These are phyloP conservation scores for Mohoua ochrocephala DNA, from an alignment of 2,113 vertebrate species.

Conservation along the genomic window DNA sequence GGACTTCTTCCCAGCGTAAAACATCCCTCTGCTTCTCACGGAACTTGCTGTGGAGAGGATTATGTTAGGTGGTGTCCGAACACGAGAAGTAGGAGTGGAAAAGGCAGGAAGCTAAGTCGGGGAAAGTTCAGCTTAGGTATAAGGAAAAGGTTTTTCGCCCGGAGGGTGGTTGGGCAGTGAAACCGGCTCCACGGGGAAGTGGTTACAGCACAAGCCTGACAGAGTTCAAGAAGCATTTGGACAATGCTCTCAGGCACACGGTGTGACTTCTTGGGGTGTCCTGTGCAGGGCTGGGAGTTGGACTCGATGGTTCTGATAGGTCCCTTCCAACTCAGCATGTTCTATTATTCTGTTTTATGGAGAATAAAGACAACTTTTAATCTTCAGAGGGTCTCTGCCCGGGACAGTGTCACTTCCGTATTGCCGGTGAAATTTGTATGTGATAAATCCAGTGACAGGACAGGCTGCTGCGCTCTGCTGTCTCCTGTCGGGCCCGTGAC, in stretches of 20 bases:
- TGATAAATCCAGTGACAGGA: background rate
- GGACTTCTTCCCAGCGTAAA: background rate
- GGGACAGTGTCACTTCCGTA: background rate
- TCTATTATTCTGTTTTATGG: background rate
- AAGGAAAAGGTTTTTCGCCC: background rate
- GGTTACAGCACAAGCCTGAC: background rate
- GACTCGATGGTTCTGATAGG: background rate
- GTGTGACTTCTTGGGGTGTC: background rate
- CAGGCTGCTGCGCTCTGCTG: background rate
- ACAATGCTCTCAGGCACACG: background rate
- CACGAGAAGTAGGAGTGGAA: background rate
- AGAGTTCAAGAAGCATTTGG: background rate
- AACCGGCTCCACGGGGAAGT: background rate
- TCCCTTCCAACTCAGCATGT: background rate
- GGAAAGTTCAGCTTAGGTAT: background rate
- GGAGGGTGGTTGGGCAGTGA: background rate
- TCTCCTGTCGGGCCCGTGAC: background rate
- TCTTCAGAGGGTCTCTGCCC: background rate
- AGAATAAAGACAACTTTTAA: background rate
- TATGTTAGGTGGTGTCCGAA: background rate
- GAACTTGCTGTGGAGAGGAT: background rate
- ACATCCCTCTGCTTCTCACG: background rate
- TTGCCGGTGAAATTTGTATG: background rate
- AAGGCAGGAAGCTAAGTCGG: background rate
- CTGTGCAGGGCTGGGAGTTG: background rate